Evolutionary conservation across 2,888 invertebrate genomes (phyloP), one percentile per base, ranked within the genome.

Genomic region (Troilus luridus): DNA sequence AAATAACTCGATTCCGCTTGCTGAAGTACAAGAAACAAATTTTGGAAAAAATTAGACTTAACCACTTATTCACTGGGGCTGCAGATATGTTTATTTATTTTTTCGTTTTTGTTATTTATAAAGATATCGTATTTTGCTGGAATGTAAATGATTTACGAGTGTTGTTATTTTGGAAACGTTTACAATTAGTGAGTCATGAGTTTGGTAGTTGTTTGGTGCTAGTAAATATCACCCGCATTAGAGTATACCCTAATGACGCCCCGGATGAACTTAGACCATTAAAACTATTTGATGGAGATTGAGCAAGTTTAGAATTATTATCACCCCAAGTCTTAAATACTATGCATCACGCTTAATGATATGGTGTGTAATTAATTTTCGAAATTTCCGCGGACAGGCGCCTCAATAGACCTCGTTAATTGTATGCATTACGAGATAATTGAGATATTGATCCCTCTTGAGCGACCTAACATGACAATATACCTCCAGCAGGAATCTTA

Each of bases 211-310:
- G 72, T 41, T 77, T 77, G 27, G 27, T 77, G 27, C 27, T 19
- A 19, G 27, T 77, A 77, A 77, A 77, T 77, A 77, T 77, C 17
- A 77, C 27, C 27, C 27, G 72, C 72, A 77, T 41, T 27, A 77
- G 72, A 19, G 72, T 17, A 77, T 41, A 41, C 72, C 11, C 41
- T 77, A 77, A 77, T 41, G 41, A 14, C 72, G 24, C 72, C 12
- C 24, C 9, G 27, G 72, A 41, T 77, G 27, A 77, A 77, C 72
- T 77, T 77, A 17, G 72, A 41, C 72, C 41, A 77, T 77, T 77
- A 77, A 77, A 77, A 77, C 72, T 77, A 77, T 77, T 77, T 77
- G 72, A 77, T 77, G 72, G 72, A 77, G 72, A 77, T 77, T 77
- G 72, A 77, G 27, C 8, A 77, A 77, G 12, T 77, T 77, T 77